phyloP scores from a whole-genome alignment of 2,888 invertebrate species.

The Troides oblongomaculatus region DNA sequence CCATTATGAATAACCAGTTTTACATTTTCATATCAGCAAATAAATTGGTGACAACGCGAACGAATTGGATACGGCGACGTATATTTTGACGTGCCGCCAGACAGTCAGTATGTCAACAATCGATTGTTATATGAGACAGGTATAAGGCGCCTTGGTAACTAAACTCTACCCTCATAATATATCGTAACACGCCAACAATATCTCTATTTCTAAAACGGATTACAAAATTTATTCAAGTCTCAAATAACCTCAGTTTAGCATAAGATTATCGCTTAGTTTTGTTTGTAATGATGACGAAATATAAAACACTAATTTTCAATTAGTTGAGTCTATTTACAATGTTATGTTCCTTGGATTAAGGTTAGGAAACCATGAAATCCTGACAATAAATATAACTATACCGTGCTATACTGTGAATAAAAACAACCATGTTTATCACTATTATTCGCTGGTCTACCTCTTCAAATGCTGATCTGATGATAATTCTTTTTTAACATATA shows the following conservation, averaged over 20 bases:
- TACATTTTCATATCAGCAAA: constrained; percentile 16
- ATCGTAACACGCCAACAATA: constrained; percentile 22
- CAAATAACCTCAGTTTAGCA: not conserved
- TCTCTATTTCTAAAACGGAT: constrained; percentile 13
- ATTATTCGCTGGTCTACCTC: not conserved
- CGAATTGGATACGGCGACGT: constrained; percentile 21
- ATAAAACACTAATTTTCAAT: not conserved
- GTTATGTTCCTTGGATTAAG: not conserved
- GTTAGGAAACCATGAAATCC: not conserved
- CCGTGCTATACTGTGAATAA: no score
- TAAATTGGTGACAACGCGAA: constrained; percentile 17
- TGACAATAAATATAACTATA: not conserved
- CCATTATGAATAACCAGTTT: constrained; percentile 16
- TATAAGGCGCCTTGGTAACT: constrained; percentile 30
- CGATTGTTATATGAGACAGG: constrained; percentile 35
- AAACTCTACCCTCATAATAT: constrained; percentile 21
- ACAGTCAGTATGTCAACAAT: constrained; percentile 33
- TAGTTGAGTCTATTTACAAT: no score
- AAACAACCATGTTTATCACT: no score
- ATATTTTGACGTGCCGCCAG: constrained; percentile 33
- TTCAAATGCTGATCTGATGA: not conserved
- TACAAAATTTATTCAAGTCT: constrained; percentile 18
- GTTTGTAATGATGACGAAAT: not conserved
- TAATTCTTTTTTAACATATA: not conserved
- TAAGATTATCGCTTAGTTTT: not conserved